phyloP scores from a whole-genome alignment of 2,113 vertebrate species.

The Aythya baeri region DNA sequence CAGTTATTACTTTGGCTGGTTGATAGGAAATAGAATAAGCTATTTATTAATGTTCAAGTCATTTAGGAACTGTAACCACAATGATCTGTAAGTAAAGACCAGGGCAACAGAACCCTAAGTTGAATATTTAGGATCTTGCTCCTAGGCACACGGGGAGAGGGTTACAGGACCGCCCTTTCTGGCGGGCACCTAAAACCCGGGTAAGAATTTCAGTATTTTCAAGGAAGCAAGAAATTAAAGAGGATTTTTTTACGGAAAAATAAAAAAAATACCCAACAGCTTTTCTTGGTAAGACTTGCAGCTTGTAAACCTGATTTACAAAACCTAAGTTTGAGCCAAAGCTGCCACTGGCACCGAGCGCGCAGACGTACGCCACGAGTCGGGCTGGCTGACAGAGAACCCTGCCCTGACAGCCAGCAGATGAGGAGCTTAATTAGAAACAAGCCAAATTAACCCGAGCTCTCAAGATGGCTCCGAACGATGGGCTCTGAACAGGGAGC shows the following conservation, averaged over 20 bases:
- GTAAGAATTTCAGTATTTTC: background rate
- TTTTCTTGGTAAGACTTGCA: background rate
- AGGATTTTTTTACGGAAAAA: too few relatives aligned
- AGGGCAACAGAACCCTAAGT: background rate
- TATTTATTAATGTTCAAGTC: background rate
- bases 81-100: background rate
- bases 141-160: background rate
- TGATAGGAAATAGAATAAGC: background rate
- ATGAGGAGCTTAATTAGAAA: background rate
- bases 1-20: background rate
- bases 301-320: background rate
- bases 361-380: accelerated
- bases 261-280: background rate
- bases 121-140: conserved; percentile 16
- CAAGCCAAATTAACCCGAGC: background rate
- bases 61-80: conserved; percentile 39
- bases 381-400: background rate
- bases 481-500: background rate
- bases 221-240: background rate
- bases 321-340: background rate
- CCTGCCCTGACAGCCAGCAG: background rate
- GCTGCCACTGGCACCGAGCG: background rate
- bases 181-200: background rate
- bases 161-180: background rate
- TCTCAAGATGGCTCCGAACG: conserved; percentile 30